A percentile compares a stretch with the other conserved stretches of the same genome.
These are phyloP conservation scores for Periphyllus acericola DNA, from an alignment of 2,888 invertebrate genomes.

Conservation along the genomic window DNA sequence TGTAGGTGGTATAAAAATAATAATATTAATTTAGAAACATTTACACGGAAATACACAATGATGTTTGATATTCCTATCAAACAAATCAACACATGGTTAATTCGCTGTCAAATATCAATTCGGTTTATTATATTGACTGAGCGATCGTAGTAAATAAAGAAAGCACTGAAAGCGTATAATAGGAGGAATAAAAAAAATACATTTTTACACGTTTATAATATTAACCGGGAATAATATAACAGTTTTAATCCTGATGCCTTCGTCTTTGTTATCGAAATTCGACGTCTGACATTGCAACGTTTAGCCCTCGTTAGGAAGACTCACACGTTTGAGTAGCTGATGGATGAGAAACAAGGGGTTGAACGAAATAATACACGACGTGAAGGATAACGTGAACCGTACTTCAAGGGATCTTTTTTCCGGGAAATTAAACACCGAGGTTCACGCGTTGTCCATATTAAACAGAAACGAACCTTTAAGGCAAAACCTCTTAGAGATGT, in stretches of 20 bases:
- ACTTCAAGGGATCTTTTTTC: not conserved
- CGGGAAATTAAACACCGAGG: slow-evolving; percentile 30
- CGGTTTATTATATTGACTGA: slow-evolving; percentile 24
- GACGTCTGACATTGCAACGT: slow-evolving; percentile 47
- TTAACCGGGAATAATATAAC: slow-evolving; percentile 8
- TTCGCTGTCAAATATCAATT: slow-evolving; percentile 34
- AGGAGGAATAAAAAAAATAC: not conserved
- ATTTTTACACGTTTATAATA: slow-evolving; percentile 18
- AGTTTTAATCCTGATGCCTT: slow-evolving; percentile 16
- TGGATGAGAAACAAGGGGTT: not conserved
- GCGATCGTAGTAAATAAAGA: slow-evolving; percentile 21
- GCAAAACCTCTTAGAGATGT: not conserved
- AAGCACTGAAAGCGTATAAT: not conserved
- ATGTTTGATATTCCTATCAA: not conserved
- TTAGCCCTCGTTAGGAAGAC: slow-evolving; percentile 39
- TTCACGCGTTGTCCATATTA: slow-evolving; percentile 19
- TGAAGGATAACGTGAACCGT: not conserved
- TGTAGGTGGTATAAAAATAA: not conserved
- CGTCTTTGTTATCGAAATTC: slow-evolving; percentile 47
- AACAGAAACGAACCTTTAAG: slow-evolving; percentile 1
- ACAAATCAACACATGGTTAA: slow-evolving; percentile 27
- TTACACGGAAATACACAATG: not conserved
- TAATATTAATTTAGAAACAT: not conserved
- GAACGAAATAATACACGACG: not conserved
- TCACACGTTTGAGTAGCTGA: not conserved